A percentile compares a stretch with the other conserved stretches of the same genome.
These are phyloP conservation scores for Microtus oregoni DNA, from an alignment of 2,113 vertebrate genomes.

Conservation along the genomic window DNA sequence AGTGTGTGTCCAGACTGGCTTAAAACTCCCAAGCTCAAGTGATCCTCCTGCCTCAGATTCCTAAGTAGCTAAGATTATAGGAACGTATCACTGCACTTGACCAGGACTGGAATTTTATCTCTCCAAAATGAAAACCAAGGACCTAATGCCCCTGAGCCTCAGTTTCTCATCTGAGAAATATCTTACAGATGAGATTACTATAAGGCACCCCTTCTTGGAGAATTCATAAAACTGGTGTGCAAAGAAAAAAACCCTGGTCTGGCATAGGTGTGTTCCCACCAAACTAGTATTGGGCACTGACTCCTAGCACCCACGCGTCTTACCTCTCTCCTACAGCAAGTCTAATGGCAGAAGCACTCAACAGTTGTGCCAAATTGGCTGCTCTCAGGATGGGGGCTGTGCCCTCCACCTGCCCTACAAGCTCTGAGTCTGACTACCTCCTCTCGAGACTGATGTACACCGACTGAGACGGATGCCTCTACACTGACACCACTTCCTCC, in stretches of 20 bases:
- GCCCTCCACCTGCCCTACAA: not conserved
- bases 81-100: not conserved
- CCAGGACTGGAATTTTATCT: not conserved
- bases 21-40: not conserved
- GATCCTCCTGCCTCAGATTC: not conserved
- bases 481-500: slow-evolving; percentile 59
- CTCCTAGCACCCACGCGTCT: not conserved
- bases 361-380: not conserved
- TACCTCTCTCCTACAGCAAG: slow-evolving; percentile 27
- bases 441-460: not conserved
- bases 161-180: not conserved
- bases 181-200: not conserved
- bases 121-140: not conserved
- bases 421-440: not conserved
- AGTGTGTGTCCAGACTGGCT: not conserved
- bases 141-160: not conserved
- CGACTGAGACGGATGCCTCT: slow-evolving; percentile 13
- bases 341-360: not conserved
- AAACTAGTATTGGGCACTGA: not conserved
- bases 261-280: not conserved
- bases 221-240: not conserved
- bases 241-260: not conserved
- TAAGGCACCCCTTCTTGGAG: not conserved
- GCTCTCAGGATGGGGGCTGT: not conserved
- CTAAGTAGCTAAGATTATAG: not conserved